Conservation (phyloP, 2,797 vertebrate species). For the Paedocypris micromegethes region DNA sequence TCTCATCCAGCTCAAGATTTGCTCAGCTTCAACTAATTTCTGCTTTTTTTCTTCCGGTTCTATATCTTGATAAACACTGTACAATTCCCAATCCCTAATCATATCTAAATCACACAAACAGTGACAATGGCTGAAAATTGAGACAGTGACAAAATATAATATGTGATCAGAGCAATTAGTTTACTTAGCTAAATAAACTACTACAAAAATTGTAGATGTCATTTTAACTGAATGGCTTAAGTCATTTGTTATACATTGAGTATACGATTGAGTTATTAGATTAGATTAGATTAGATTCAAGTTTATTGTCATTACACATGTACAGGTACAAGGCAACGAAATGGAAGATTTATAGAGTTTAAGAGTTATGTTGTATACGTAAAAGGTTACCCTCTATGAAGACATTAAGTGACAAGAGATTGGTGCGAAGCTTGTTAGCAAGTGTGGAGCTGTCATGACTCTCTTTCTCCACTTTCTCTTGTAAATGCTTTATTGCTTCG, state of each 20-base stretch:
- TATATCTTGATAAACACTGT: constrained; percentile 77
- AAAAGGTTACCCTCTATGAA: constrained; percentile 78
- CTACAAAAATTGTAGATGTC: too few species aligned
- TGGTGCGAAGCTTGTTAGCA: constrained; percentile 75
- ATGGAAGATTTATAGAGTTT: too few species aligned
- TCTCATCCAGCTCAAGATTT: constrained; percentile 77
- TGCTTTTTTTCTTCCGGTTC: constrained; percentile 69
- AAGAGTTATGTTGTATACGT: neutral
- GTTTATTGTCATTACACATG: too few species aligned
- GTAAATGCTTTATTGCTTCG: constrained; percentile 62
- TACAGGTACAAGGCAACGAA: too few species aligned
- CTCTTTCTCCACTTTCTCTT: constrained; percentile 67
- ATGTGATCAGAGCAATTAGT: too few species aligned
- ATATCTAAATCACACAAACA: constrained; percentile 70
- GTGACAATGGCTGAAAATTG: constrained; percentile 18
- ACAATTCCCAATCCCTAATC: constrained; percentile 82
- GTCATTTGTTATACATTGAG: too few species aligned
- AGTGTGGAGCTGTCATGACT: constrained; percentile 67
- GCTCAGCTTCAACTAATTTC: constrained; percentile 66
- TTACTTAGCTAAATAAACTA: too few species aligned
- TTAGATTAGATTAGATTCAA: too few species aligned
- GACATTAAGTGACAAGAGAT: constrained; percentile 72
- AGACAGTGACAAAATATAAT: constrained; percentile 13
- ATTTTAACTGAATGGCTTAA: too few species aligned
- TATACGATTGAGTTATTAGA: too few species aligned